Evolutionary conservation across 1,140 invertebrate genomes (phyloP).

Genomic region (Drosophila teissieri): DNA sequence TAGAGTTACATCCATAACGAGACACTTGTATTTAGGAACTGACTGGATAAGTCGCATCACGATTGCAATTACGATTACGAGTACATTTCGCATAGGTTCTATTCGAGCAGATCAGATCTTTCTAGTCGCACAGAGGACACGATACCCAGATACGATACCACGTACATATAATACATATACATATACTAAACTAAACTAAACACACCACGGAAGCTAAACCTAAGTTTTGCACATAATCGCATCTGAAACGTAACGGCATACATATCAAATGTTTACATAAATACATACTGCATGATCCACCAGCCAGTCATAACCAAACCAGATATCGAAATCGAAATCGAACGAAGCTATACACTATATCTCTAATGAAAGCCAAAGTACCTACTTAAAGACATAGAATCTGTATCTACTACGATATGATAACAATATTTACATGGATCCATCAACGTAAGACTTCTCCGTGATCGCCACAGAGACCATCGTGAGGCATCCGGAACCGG

Average conservation of each 20-base stretch:
- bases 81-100: constrained; percentile 69
- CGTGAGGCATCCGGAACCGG: constrained; percentile 24
- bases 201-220: constrained; percentile 21
- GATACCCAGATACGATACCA: constrained; percentile 2
- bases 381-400: constrained; percentile 75
- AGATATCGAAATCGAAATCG: constrained; percentile 31
- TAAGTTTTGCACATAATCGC: constrained; percentile 53
- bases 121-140: constrained; percentile 42
- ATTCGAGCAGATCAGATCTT: constrained; percentile 34
- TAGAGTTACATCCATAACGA: constrained; percentile 36
- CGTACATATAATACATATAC: too few species aligned
- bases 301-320: constrained; percentile 40
- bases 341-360: constrained; percentile 47
- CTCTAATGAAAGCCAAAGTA: constrained; percentile 78
- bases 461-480: constrained; percentile 19
- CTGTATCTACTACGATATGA: constrained; percentile 60
- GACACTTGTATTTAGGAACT: constrained; percentile 55
- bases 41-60: constrained; percentile 54
- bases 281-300: constrained; percentile 56
- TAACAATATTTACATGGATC: constrained; percentile 56
- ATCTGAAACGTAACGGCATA: constrained; percentile 77
- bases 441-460: constrained; percentile 48
- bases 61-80: constrained; percentile 58
- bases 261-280: constrained; percentile 76
- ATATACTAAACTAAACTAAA: background rate